Evolutionary conservation across 2,888 invertebrate genomes (phyloP), one percentile per base, ranked within the genome.

Genomic region (Nomada goodeniana): DNA sequence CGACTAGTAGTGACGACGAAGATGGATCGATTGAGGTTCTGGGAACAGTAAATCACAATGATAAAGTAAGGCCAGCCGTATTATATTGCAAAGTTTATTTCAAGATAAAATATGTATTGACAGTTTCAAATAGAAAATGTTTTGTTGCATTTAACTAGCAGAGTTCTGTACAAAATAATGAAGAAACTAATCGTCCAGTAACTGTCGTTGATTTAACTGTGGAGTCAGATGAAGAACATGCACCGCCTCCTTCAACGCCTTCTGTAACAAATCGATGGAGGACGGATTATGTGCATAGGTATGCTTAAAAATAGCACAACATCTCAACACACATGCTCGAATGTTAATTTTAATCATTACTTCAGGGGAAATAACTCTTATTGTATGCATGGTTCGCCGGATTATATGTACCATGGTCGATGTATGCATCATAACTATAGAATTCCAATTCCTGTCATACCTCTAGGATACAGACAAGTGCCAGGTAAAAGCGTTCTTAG

Each of bases 201-300:
- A 92, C 94, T 70, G 94, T 95, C 23, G 95, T 96, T 80, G 96
- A 96, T 91, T 91, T 96, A 83, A 96, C 96, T 3, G 94, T 94
- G 67, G 96, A 96, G 84, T 94, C 94, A 7, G 95, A 95, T 86
- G 95, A 95, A 86, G 95, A 95, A 85, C 91, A 91, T 76, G 76
- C 88, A 29, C 83, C 89, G 50, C 75, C 88, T 55, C 47, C 83
- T 57, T 76, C 90, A 55, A 76, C 82, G 73, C 86, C 81, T 81
- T 83, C 90, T 52, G 79, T 84, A 42, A 82, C 77, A 78, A 88
- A 84, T 71, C 87, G 88, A 53, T 67, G 86, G 76, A 74, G 86
- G 55, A 80, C 75, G 36, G 89, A 90, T 76, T 81, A 82, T 76
- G 83, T 86, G 80, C 88, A 89, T 77, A 90, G 91, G 91, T 91